phyloP scores from a whole-genome alignment of 2,797 vertebrate species.

The Artibeus lituratus region DNA sequence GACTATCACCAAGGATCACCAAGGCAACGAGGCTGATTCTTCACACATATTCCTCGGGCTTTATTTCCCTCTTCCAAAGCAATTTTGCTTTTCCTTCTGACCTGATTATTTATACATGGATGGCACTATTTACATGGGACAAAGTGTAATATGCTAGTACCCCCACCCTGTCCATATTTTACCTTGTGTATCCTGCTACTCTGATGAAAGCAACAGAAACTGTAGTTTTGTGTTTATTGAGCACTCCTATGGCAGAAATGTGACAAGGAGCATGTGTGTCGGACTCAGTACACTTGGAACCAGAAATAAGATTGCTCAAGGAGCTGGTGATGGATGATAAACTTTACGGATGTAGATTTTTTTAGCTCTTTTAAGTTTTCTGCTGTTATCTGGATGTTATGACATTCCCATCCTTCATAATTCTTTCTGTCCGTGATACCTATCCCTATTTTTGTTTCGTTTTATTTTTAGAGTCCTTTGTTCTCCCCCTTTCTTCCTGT shows the following conservation, averaged over 20 bases:
- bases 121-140: background rate
- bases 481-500: background rate
- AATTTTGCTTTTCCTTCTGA: background rate
- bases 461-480: background rate
- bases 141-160: background rate
- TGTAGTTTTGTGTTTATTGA: background rate
- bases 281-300: background rate
- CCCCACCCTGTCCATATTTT: background rate
- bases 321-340: background rate
- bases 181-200: background rate
- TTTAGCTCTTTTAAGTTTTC: background rate
- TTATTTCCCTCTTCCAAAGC: constrained; percentile 21
- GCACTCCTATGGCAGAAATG: background rate
- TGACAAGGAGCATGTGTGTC: background rate
- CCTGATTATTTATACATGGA: background rate
- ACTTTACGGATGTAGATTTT: background rate
- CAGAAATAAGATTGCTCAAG: background rate
- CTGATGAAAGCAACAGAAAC: background rate
- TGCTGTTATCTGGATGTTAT: background rate
- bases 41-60: constrained; percentile 1
- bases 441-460: background rate
- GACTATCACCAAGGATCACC: constrained; percentile 59
- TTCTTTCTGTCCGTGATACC: background rate
- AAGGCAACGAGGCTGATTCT: constrained; percentile 61
- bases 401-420: background rate